Conservation (phyloP, 2,113 vertebrate species). For the Callipepla californica region DNA sequence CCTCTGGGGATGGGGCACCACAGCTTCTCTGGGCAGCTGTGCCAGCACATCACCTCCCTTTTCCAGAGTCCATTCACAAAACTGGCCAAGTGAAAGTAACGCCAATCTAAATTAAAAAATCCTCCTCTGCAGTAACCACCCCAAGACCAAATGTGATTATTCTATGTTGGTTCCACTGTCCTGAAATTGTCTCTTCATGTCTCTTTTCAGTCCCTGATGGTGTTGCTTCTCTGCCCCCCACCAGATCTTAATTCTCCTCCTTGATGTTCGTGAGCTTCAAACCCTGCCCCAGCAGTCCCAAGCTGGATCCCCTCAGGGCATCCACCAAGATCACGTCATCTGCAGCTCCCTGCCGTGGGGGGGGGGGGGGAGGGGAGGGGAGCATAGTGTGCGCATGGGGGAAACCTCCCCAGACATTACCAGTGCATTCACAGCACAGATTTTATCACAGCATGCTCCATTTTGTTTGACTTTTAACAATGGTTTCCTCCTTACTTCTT, state of each 20-base stretch:
- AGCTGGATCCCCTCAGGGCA: not conserved
- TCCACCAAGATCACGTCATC: not conserved
- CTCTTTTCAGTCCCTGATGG: not conserved
- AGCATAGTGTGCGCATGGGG: accelerated
- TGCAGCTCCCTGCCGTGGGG: accelerated
- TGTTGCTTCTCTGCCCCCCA: accelerated
- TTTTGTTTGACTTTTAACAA: not conserved
- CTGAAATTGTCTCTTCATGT: not conserved
- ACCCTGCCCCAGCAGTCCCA: not conserved
- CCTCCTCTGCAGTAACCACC: not conserved
- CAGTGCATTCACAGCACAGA: not conserved
- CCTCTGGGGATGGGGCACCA: too few species aligned
- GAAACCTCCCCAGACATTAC: not conserved
- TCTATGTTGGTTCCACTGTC: accelerated
- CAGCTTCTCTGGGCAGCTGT: too few species aligned
- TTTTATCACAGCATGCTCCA: not conserved
- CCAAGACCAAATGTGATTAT: not conserved
- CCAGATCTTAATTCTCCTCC: not conserved
- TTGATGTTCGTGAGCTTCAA: not conserved
- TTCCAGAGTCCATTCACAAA: not conserved
- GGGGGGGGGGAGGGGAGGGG: not conserved
- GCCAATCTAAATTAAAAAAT: not conserved
- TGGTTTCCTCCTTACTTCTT: not conserved
- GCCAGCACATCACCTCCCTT: too few species aligned
- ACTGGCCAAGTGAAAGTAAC: not conserved